Evolutionary conservation across 2,797 vertebrate species (phyloP).

Genomic region (Gambusia yucatana): DNA sequence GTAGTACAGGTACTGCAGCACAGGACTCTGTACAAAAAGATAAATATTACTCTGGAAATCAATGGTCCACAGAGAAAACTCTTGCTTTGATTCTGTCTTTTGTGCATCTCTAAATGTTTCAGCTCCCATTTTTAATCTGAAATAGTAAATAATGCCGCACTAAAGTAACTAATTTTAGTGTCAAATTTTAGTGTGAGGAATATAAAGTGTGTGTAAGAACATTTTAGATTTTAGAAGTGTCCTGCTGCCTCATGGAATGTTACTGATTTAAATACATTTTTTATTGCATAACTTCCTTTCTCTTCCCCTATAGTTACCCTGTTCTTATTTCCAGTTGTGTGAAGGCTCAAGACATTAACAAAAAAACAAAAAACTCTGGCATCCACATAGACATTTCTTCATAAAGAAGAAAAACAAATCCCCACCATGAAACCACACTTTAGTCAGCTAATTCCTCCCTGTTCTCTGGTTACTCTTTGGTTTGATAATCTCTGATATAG

Average conservation of each 20-base stretch:
- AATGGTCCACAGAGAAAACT: not conserved
- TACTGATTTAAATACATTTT: not conserved
- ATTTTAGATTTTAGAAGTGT: not conserved
- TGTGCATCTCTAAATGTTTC: not conserved
- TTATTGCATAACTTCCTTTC: not conserved
- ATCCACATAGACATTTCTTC: not conserved
- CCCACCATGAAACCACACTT: not conserved
- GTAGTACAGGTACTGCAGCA: conserved; percentile 96
- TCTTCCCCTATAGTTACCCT: not conserved
- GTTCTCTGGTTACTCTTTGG: not conserved
- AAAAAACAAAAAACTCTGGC: not conserved
- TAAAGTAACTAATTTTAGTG: not conserved
- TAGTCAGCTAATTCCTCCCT: not conserved
- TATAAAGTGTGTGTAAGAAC: not conserved
- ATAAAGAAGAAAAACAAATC: not conserved
- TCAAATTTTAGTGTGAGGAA: not conserved
- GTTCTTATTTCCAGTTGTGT: conserved; percentile 1
- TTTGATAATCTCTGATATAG: not conserved
- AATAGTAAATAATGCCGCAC: not conserved
- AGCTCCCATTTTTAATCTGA: conserved; percentile 2
- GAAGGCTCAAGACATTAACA: not conserved
- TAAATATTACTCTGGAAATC: not conserved
- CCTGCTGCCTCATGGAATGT: not conserved
- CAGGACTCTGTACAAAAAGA: conserved; percentile 87
- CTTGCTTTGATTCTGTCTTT: not conserved